Evolutionary conservation across 2,888 invertebrate genomes (phyloP).

Genomic region (Scaptomyza tumidula): DNA sequence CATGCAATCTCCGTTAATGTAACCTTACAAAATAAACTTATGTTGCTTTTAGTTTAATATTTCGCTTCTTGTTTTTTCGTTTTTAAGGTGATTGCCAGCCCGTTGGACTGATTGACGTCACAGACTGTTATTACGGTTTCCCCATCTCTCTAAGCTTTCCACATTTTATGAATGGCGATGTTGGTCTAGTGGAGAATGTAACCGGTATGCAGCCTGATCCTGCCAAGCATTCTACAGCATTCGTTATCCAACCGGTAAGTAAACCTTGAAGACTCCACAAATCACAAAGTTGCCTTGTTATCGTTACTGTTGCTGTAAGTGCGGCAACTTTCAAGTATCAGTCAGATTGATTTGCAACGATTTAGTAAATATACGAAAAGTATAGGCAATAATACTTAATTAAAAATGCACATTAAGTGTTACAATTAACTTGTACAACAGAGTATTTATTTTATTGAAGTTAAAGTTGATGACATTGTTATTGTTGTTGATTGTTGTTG

Average conservation of each 20-base stretch:
- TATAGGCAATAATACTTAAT: conserved; percentile 39
- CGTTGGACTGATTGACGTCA: conserved; percentile 91
- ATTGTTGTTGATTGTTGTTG: not conserved
- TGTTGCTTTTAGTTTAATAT: conserved; percentile 29
- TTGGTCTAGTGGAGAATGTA: conserved; percentile 87
- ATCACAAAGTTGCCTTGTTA: conserved; percentile 16
- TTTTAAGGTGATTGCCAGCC: conserved; percentile 88
- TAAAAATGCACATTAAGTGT: conserved; percentile 41
- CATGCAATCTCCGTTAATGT: conserved; percentile 1
- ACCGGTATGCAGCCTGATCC: conserved; percentile 88
- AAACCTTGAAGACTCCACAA: conserved; percentile 31
- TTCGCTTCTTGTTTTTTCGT: too few relatives aligned
- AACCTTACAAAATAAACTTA: not conserved
- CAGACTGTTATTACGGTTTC: conserved; percentile 95
- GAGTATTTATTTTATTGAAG: conserved; percentile 32
- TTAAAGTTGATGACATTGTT: conserved; percentile 18
- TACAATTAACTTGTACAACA: conserved; percentile 36
- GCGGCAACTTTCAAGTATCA: conserved; percentile 59
- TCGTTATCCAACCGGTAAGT: conserved; percentile 92
- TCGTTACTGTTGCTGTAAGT: conserved; percentile 16
- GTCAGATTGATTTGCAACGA: conserved; percentile 26
- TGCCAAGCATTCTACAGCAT: conserved; percentile 88
- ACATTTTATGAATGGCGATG: conserved; percentile 92
- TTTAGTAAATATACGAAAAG: conserved; percentile 37
- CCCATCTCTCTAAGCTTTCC: conserved; percentile 95